Base-by-base conservation (phyloP, 2,797 vertebrate genomes). In the Perodicticus potto region DNA sequence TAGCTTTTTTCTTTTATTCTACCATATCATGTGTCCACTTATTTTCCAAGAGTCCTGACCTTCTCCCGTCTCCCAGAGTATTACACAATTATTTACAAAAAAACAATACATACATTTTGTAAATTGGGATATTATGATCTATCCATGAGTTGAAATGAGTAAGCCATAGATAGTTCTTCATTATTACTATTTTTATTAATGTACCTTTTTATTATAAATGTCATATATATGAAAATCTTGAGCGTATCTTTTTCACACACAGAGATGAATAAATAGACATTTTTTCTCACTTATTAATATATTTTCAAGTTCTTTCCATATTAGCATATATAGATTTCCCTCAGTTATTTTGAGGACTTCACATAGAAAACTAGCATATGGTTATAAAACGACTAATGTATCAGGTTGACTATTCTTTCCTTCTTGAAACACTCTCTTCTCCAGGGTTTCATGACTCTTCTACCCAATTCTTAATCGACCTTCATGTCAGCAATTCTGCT, bases 201-300 rank as follows among this genome's bases (percentile, higher is more conserved):
- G 1, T 32, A 69, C 37, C n/a, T 88, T 61, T 27, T 78, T 91
- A 72, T 84, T 84, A 74, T 27, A 73, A 45, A 55, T 53, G 16
- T 73, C 72, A 37, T 27, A 78, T 65, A 40, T 40, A 49, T 67
- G 2, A 22, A 82, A 81, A 34, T n/a, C 27, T 5, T 23, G 69
- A 76, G 7, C 14, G 37, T 63, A 74, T 72, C 74, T 90, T 86
- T 25, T 91, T 93, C 32, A 86, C 37, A 86, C 29, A 76, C 84
- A 84, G 12, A 57, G 9, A 76, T 67, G 90, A 85, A 69, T 37
- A 61, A 61, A 59, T 65, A 37, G 23, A 45, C 3, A 76, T 77
- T 77, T 92, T 92, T 95, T 87, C 40, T 86, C 78, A 85, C 34
- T 57, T 94, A 91, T 43, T 59, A 63, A 25, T 7, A 65, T 83